Evolutionary conservation across 2,797 vertebrate genomes (phyloP).

Genomic region (Hipposideros larvatus): DNA sequence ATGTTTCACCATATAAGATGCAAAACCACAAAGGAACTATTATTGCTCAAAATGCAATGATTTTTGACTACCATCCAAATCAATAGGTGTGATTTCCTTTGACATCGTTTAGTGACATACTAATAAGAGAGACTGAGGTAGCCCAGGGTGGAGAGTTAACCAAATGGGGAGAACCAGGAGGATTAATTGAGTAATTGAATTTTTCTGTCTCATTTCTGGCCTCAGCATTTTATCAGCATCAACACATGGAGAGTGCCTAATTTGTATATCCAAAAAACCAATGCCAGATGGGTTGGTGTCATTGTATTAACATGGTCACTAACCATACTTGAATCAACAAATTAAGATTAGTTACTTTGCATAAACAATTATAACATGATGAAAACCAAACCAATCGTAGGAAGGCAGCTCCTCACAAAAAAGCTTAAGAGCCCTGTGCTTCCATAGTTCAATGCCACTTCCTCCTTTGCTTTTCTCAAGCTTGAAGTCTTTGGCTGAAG

Average conservation of each 20-base stretch:
- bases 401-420: not conserved
- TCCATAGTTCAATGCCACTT: not conserved
- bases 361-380: not conserved
- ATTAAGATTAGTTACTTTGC: constrained; percentile 6
- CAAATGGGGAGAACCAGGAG: not conserved
- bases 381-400: not conserved
- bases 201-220: not conserved
- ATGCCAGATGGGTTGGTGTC: not conserved
- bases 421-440: not conserved
- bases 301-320: not conserved
- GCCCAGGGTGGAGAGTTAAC: not conserved
- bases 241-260: not conserved
- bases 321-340: not conserved
- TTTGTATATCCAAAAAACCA: not conserved
- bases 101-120: not conserved
- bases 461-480: not conserved
- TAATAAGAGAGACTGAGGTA: not conserved
- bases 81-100: not conserved
- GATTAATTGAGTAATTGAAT: not conserved
- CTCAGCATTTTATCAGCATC: not conserved
- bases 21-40: not conserved
- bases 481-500: not conserved
- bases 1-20: not conserved
- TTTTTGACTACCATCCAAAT: not conserved
- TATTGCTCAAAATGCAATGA: not conserved